Conservation (phyloP, 2,888 invertebrate genomes). For the Apodemia hepburni region DNA sequence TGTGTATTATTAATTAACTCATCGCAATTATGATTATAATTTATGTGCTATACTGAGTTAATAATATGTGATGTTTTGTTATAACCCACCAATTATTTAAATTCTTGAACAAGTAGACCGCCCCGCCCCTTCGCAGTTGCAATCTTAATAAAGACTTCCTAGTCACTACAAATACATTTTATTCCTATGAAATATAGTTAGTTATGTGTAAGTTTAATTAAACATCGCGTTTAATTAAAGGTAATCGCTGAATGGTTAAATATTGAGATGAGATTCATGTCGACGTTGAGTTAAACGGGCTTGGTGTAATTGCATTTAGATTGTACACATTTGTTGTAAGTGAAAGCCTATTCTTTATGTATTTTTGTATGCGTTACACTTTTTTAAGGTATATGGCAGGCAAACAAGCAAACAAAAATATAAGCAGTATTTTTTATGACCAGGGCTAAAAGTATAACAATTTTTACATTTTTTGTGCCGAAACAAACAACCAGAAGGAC, state of each 20-base stretch:
- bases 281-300: slow-evolving; percentile 28
- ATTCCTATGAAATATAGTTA: slow-evolving; percentile 61
- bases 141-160: slow-evolving; percentile 79
- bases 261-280: slow-evolving; percentile 46
- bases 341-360: slow-evolving; percentile 14
- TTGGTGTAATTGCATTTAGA: slow-evolving; percentile 37
- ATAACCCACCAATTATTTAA: slow-evolving; percentile 61
- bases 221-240: slow-evolving; percentile 72
- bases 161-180: slow-evolving; percentile 57
- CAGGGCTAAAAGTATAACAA: no score
- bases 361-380: background rate
- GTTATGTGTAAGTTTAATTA: slow-evolving; percentile 63
- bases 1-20: background rate
- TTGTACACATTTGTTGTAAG: slow-evolving; percentile 25
- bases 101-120: slow-evolving; percentile 61
- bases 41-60: background rate
- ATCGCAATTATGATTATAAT: background rate
- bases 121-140: slow-evolving; percentile 72
- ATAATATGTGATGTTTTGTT: slow-evolving; percentile 19
- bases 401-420: no score
- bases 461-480: no score
- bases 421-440: no score
- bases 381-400: no score
- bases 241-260: slow-evolving; percentile 57
- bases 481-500: no score